Base-by-base conservation (phyloP, 2,113 vertebrate species). In the mouse (Mus musculus) region DNA sequence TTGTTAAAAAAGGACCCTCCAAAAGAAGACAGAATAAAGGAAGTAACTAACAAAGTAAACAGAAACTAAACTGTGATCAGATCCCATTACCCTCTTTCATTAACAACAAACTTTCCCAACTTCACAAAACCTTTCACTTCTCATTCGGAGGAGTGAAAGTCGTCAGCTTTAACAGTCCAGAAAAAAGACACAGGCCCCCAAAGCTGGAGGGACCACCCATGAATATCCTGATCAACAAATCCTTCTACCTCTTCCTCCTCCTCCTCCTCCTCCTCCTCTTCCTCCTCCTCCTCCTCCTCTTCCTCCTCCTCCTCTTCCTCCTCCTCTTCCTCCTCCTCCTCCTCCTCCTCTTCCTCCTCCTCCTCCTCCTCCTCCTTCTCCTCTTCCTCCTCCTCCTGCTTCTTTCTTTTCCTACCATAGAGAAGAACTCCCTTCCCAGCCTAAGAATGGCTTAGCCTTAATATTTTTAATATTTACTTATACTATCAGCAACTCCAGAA, bases 391-490 rank as follows among this genome's bases (percentile, higher is more conserved):
- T 63, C 20, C 2, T 11, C 63, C 28, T 67, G 39, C 84, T 26
- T 95, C n/a, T 10, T 80, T 92, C 19, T 77, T 46, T 46, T 76
- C 65, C 59, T 67, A 65, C 67, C 33, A 22, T 24, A 88, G 42
- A 63, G 77, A 94, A 90, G 59, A 46, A 80, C 3, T 36, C 26
- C 42, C 42, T 72, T 39, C 22, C 36, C 28, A 36, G 36, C 61
- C 87, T 9, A 56, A 42, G 1, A 54, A 33, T 77, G 46, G 6
- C 49, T 89, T 95, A 28, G 80, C 59, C n/a, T 77, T 95, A 92
- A 46, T 84, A 84, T n/a, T 89, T 3, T 89, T 84, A 92, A 61
- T 88, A 94, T 95, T 82, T 73, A 91, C 17, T 13, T 86, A 76
- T 28, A 75, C 49, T 95, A n/a, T 89, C 93, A 69, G 24, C 33